Evolutionary conservation across 2,888 invertebrate species (phyloP), one percentile per base, ranked within the genome.

Genomic region (Trimorus sp.): DNA sequence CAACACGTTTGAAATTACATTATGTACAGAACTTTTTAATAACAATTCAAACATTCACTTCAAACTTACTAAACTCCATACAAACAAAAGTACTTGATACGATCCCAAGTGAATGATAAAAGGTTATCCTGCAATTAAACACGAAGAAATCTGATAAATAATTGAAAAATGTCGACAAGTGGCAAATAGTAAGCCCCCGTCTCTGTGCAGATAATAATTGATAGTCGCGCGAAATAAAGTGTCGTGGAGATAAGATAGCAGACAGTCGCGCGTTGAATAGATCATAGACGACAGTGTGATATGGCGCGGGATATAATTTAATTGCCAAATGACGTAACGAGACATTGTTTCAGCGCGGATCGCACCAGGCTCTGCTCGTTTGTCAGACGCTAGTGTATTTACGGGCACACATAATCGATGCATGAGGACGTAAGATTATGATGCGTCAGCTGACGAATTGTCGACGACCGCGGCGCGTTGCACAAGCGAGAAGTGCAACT

Each of bases 361-460:
- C 54, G 26, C 71, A 26, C 12, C 14, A 70, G 58, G 7, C 40
- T 48, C 14, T n/a, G n/a, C 63, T 51, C 37, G 71, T 60, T 71
- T 73, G 62, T 54, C 63, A 73, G 49, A 36, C 42, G 38, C 9
- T 48, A 54, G 62, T 71, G 51, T 60, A 73, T 73, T 73, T 63
- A 56, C 56, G 48, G 26, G 37, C 73, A 16, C 49, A 36, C 45
- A 54, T 63, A 63, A 63, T 73, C 63, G 63, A 73, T 63, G 56
- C 15, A 56, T 16, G 36, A 63, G 56, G 48, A 63, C 63, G 42
- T 45, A 63, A 73, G 49, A 63, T 73, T 73, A 73, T 63, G 62
- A 63, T 38, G 48, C 63, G 63, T 63, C 63, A 63, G 56, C 63
- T 63, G 73, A 73, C 63, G 56, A 73, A 73, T 48, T 48, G 63